Percentiles rank a stretch among this genome's conserved stretches.
Conservation (phyloP, 2,888 invertebrate genomes). For the Pristionchus fissidentatus region DNA sequence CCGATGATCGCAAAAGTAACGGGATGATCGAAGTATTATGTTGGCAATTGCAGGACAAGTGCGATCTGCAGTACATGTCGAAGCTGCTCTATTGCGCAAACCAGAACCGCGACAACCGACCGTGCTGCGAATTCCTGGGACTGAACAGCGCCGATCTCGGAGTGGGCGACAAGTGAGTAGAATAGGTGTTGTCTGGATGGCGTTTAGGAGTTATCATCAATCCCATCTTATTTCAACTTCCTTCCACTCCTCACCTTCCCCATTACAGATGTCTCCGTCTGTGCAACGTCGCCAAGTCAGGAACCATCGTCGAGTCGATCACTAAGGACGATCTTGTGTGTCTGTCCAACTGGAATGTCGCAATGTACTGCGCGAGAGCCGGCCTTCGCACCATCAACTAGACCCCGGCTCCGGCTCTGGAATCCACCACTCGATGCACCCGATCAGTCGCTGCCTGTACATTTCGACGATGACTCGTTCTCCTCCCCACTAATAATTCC, state of each 20-base stretch:
- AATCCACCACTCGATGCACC: slow-evolving; percentile 1
- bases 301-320: slow-evolving; percentile 64
- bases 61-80: slow-evolving; percentile 64
- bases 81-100: slow-evolving; percentile 72
- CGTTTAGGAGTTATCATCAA: background rate
- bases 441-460: background rate
- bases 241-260: background rate
- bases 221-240: background rate
- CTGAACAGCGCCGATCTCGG: slow-evolving; percentile 68
- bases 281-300: slow-evolving; percentile 69
- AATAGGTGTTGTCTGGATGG: background rate
- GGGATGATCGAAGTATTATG: background rate
- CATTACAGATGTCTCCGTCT: slow-evolving; percentile 68
- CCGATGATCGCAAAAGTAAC: background rate
- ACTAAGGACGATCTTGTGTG: slow-evolving; percentile 72
- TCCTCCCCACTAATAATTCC: slow-evolving; percentile 6
- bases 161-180: slow-evolving; percentile 65
- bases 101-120: slow-evolving; percentile 73
- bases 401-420: slow-evolving; percentile 5
- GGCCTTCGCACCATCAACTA: slow-evolving; percentile 71
- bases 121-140: slow-evolving; percentile 71
- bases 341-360: slow-evolving; percentile 72
- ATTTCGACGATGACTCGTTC: slow-evolving; percentile 17
- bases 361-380: slow-evolving; percentile 73
- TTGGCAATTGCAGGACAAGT: slow-evolving; percentile 48